Conservation (phyloP, 2,113 vertebrate genomes). For the Syrrhaptes paradoxus region DNA sequence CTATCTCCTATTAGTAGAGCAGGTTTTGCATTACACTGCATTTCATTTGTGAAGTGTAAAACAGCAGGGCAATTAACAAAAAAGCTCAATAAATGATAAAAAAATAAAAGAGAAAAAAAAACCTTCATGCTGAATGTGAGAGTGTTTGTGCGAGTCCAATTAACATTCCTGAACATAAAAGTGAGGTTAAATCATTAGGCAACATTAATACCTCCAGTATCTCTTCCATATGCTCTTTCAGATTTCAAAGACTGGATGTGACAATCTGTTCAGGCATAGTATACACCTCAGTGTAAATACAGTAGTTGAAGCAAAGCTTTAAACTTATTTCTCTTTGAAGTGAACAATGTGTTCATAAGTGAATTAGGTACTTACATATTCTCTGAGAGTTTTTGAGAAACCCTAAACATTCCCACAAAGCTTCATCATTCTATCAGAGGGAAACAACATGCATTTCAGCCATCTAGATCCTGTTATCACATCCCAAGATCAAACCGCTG, state of each 20-base stretch:
- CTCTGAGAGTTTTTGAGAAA: neutral
- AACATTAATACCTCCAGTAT: conserved; percentile 1
- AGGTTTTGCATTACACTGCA: neutral
- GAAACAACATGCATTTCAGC: neutral
- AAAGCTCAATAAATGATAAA: neutral
- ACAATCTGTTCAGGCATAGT: neutral
- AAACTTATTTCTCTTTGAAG: neutral
- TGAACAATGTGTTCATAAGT: neutral
- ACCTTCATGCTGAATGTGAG: neutral
- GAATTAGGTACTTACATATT: neutral
- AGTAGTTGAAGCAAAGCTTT: neutral
- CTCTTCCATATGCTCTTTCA: conserved; percentile 23
- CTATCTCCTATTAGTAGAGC: neutral
- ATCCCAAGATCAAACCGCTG: neutral
- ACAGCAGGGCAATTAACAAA: neutral
- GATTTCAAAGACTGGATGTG: neutral
- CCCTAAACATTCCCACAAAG: neutral
- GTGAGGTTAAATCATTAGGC: neutral
- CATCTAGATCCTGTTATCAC: neutral
- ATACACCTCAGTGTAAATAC: neutral
- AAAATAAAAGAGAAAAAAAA: neutral
- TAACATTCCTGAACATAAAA: conserved; percentile 55
- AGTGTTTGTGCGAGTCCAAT: neutral
- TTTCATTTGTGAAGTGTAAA: conserved; percentile 32
- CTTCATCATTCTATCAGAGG: neutral